Conservation (phyloP, 2,797 vertebrate genomes). For the Antrozous pallidus region DNA sequence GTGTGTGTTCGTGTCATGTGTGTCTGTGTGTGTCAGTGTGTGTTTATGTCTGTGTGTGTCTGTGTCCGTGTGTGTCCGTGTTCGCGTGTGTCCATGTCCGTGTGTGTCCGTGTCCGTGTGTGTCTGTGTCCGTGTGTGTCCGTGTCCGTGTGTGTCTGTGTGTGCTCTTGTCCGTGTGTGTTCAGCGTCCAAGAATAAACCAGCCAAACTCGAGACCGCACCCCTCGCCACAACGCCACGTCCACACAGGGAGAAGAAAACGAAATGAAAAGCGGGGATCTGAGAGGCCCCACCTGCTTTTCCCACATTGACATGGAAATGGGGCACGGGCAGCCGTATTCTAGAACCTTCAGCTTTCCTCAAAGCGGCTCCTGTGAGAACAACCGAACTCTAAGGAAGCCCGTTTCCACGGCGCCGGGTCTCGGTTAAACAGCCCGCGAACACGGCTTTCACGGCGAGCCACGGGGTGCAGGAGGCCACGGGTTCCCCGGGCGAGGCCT, state of each 20-base stretch:
- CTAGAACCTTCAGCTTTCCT: not conserved
- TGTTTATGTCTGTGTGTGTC: too few relatives aligned
- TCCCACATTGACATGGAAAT: not conserved
- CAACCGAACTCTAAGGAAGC: not conserved
- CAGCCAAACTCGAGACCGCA: too few relatives aligned
- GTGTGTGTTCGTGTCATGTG: too few relatives aligned
- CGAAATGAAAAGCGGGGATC: not conserved
- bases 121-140: too few relatives aligned
- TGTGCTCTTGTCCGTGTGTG: too few relatives aligned
- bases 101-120: too few relatives aligned
- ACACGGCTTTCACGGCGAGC: not conserved
- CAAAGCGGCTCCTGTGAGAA: not conserved
- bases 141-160: too few relatives aligned
- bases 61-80: too few relatives aligned
- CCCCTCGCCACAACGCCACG: not conserved
- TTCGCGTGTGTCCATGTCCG: too few relatives aligned
- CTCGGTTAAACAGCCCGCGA: not conserved
- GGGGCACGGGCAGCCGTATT: fast-evolving
- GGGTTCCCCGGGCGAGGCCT: too few relatives aligned
- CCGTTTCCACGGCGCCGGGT: not conserved
- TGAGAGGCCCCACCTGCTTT: not conserved
- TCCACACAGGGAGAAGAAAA: not conserved
- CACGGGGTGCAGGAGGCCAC: not conserved
- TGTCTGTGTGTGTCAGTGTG: too few relatives aligned
- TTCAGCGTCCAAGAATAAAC: too few relatives aligned